These are phyloP conservation scores for Neopelma chrysocephalum DNA, from an alignment of 2,797 vertebrate species.

Conservation along the genomic window DNA sequence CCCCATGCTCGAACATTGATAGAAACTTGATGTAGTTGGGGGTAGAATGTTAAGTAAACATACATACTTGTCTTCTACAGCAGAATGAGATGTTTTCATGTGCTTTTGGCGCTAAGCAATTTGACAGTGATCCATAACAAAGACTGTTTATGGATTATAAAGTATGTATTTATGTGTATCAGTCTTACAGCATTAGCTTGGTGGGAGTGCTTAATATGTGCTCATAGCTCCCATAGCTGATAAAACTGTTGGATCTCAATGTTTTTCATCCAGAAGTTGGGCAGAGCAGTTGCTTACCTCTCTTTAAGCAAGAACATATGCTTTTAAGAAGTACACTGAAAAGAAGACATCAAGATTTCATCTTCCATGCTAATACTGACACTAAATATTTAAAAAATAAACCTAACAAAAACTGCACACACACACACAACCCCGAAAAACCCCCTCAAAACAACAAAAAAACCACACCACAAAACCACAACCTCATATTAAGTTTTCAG, in stretches of 20 bases:
- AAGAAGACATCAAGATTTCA: not conserved
- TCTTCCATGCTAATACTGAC: not conserved
- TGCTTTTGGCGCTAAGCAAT: not conserved
- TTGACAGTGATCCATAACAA: not conserved
- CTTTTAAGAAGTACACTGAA: not conserved
- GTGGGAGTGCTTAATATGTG: not conserved
- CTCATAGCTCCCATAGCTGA: not conserved
- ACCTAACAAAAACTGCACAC: not conserved
- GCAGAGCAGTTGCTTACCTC: not conserved
- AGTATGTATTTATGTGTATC: not conserved
- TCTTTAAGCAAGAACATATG: not conserved
- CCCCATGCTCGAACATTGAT: not conserved
- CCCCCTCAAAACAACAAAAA: not conserved
- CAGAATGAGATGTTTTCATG: not conserved
- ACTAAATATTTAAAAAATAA: not conserved
- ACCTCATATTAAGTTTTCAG: not conserved
- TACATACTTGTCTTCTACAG: not conserved
- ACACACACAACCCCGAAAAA: not conserved
- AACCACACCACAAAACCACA: not conserved
- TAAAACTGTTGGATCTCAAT: not conserved
- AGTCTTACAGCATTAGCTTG: not conserved
- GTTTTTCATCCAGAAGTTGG: not conserved
- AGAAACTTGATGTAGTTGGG: not conserved
- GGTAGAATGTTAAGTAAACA: not conserved
- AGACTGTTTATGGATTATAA: not conserved